Evolutionary conservation across 1,140 invertebrate genomes (phyloP).

Genomic region (Aphaenogaster rudis): DNA sequence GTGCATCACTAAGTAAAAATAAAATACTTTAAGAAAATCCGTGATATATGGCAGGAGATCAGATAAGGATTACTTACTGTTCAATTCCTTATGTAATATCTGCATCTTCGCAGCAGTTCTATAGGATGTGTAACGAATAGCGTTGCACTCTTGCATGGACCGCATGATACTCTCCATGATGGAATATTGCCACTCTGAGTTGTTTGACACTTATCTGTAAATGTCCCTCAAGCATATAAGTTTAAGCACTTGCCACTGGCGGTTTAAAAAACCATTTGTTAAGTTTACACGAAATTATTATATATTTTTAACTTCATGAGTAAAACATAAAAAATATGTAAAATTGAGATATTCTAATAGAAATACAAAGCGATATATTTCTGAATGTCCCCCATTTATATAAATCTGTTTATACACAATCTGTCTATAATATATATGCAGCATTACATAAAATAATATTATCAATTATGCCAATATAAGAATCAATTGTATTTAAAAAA

Average conservation of each 20-base stretch:
- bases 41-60: constrained; percentile 34
- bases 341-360: background rate
- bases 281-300: constrained; percentile 1
- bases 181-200: constrained; percentile 52
- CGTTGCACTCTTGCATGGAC: constrained; percentile 88
- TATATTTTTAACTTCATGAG: background rate
- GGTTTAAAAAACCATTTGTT: constrained; percentile 1
- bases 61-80: constrained; percentile 84
- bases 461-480: constrained; percentile 24
- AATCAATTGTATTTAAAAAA: background rate
- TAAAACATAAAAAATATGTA: background rate
- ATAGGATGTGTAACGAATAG: constrained; percentile 92
- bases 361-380: background rate
- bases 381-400: background rate
- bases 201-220: constrained; percentile 61
- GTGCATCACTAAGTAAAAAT: constrained; percentile 86
- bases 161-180: constrained; percentile 82
- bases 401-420: background rate
- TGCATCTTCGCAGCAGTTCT: constrained; percentile 92
- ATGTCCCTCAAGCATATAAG: constrained; percentile 45
- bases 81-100: constrained; percentile 89
- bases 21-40: constrained; percentile 36
- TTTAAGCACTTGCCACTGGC: background rate
- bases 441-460: constrained; percentile 2
- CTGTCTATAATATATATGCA: constrained; percentile 17